Evolutionary conservation across 2,113 vertebrate genomes (phyloP), one percentile per base, ranked within the genome.

Genomic region (Pachyramphus minor): DNA sequence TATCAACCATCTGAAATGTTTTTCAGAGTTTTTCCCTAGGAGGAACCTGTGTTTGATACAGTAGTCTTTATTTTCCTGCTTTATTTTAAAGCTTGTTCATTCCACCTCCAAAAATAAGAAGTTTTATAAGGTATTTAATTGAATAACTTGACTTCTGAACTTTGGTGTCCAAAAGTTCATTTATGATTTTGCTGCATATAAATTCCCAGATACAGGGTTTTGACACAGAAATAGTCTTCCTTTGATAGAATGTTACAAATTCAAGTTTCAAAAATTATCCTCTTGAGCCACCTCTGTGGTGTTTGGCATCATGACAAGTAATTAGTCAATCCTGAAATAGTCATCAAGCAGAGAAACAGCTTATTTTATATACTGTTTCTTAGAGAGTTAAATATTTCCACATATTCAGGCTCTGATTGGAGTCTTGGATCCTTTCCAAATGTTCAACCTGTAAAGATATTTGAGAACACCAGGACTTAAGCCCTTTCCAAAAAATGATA

Each of bases 391-490:
- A 97, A 97, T 97, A 97, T 96, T 98, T 97, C 91, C 91, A 86
- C 79, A 91, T 97, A 98, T 96, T 93, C 95, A 79, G 92, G 84
- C 73, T 91, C 87, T 96, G 97, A 97, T 97, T 98, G 95, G 94
- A 96, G 95, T 96, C 90, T 96, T 98, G 96, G 97, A 95, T 96
- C 62, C 37, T 95, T 97, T 97, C 96, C 97, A 98, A 97, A 96
- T 96, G 94, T 95, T 98, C 95, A 97, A 97, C 95, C 95, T 97
- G 92, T 97, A 97, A 98, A 97, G 97, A 97, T 96, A 97, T 98
- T 97, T 98, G 97, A 97, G 97, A 97, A 97, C 72, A 95, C 90
- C 90, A 95, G 86, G 90, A 96, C 93, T 96, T 96, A 69, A 45
- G 64, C 87, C 94, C 91, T 94, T 93, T 88, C 93, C 96, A 90